Conservation (phyloP, 2,113 vertebrate genomes). For the Micronycteris hirsuta region DNA sequence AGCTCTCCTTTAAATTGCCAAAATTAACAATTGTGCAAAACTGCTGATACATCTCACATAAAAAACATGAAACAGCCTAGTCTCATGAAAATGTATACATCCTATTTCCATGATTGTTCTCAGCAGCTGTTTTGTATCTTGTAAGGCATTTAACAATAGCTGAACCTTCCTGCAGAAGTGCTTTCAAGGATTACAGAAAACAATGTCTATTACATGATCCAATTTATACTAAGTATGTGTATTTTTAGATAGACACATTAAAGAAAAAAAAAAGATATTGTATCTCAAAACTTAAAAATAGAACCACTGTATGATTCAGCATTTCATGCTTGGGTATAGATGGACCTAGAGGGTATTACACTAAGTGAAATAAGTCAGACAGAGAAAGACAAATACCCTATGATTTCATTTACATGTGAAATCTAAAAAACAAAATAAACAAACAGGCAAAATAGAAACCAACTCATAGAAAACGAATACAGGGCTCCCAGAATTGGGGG, state of each 20-base stretch:
- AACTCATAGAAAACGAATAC: not conserved
- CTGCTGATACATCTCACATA: not conserved
- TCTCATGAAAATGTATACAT: not conserved
- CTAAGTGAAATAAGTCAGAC: not conserved
- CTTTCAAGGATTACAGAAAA: not conserved
- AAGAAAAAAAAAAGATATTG: not conserved
- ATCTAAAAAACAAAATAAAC: not conserved
- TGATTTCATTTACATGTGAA: not conserved
- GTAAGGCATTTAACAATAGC: not conserved
- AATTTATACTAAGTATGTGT: not conserved
- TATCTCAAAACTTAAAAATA: not conserved
- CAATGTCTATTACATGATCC: not conserved
- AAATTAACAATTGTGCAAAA: not conserved
- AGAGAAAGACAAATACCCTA: not conserved
- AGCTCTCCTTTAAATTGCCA: not conserved
- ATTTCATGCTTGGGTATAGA: not conserved
- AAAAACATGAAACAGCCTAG: not conserved
- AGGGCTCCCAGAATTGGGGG: not conserved
- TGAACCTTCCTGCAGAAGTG: not conserved
- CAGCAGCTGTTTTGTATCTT: not conserved
- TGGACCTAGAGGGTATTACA: not conserved
- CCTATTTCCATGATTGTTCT: not conserved
- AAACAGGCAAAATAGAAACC: not conserved
- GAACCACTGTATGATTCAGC: not conserved
- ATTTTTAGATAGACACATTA: not conserved